Evolutionary conservation across 2,888 invertebrate genomes (phyloP), one percentile per base, ranked within the genome.

Genomic region (Heliconius ismenius): DNA sequence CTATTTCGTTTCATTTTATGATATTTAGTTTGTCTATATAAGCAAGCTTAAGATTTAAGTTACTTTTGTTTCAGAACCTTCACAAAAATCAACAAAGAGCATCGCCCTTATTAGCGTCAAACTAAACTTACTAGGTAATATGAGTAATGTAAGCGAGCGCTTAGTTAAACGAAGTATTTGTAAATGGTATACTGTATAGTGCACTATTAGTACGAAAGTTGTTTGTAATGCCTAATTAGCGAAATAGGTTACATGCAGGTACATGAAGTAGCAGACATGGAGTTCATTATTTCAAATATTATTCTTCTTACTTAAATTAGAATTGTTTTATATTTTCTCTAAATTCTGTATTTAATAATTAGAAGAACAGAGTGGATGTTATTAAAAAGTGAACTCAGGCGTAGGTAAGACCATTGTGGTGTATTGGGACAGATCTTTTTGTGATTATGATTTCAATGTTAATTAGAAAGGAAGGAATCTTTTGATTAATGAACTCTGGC

Each of bases 221-320:
- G 32, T 32, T 32, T 32, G 32, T 32, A 32, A 32, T 32, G 21
- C 13, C 69, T 69, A 69, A 54, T 69, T 69, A 54, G 28, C 28
- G 54, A 69, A 54, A 69, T 49, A 49, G 18, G 49, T 49, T 58
- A 36, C 58, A 70, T 58, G 36, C 32, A 36, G 7, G 26, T n/a
- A 58, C 10, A 49, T 49, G 7, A 10, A 58, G 58, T 70, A 15
- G 65, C 65, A 65, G n/a, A 36, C 36, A 18, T 63, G 65, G 18
- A n/a, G 36, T 65, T 65, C 32, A 36, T 36, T 36, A n/a, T 65
- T 65, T 65, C 9, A 36, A 36, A n/a, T 64, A 9, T 64, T 64
- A 64, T 36, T 3, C 21, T 36, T 36, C 10, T 60, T 36, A 64
- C 36, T 65, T 32, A n/a, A 65, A 65, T 60, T 24, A 13, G 4